phyloP scores from a whole-genome alignment of 2,888 invertebrate species.

The Malthinus flaveolus region DNA sequence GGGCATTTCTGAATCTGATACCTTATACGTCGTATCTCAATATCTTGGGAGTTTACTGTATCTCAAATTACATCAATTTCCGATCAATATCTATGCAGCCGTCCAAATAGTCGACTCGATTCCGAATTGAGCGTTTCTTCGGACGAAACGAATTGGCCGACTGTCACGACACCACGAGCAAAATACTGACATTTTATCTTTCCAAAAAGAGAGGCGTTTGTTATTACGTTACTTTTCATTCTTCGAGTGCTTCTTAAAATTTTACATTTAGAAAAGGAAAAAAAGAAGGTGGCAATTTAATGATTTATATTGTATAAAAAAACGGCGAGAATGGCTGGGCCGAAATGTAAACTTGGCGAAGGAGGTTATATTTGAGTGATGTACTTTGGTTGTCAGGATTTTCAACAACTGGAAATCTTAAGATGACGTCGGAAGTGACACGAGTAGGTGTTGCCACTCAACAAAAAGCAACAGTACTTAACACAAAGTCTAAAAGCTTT shows the following conservation, averaged over 20 bases:
- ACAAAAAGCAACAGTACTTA: conserved; percentile 30
- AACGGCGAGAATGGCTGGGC: no score
- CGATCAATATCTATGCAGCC: conserved; percentile 49
- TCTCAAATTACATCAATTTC: conserved; percentile 54
- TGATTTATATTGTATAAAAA: no score
- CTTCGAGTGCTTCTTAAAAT: conserved; percentile 39
- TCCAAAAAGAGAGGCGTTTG: conserved; percentile 31
- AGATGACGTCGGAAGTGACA: conserved; percentile 30
- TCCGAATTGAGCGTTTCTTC: conserved; percentile 31
- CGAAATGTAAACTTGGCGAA: background rate
- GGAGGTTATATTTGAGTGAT: conserved; percentile 12
- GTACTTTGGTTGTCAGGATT: conserved; percentile 14
- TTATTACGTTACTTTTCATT: conserved; percentile 43
- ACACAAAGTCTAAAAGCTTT: conserved; percentile 25
- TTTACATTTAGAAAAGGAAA: conserved; percentile 32
- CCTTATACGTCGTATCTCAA: conserved; percentile 35
- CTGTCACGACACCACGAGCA: conserved; percentile 41
- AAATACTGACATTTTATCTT: conserved; percentile 43
- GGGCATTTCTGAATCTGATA: conserved; percentile 29
- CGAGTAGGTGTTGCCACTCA: conserved; percentile 31
- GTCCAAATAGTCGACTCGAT: conserved; percentile 33
- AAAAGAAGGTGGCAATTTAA: conserved; percentile 17
- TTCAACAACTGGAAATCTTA: no score
- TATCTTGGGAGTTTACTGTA: conserved; percentile 45
- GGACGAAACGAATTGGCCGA: conserved; percentile 35